These are phyloP conservation scores for Meganola albula DNA, from an alignment of 2,888 invertebrate species.

Conservation along the genomic window DNA sequence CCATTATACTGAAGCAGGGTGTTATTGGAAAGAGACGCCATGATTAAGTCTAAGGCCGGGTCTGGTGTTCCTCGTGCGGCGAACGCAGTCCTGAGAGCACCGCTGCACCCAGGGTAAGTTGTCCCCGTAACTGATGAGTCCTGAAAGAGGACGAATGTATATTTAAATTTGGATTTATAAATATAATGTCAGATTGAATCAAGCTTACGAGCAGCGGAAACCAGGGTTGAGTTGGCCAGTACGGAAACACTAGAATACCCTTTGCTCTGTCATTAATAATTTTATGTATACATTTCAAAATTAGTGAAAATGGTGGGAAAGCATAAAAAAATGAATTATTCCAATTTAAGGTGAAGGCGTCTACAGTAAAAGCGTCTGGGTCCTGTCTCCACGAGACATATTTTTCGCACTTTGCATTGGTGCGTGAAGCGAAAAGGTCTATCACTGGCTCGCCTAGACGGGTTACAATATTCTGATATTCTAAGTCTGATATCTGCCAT, in stretches of 20 bases:
- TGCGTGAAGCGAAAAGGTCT: constrained; percentile 10
- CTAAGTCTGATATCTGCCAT: constrained; percentile 3
- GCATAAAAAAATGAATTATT: constrained; percentile 2
- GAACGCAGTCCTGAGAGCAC: constrained; percentile 5
- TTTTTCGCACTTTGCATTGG: constrained; percentile 5
- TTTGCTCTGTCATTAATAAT: constrained; percentile 2
- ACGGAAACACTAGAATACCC: background rate
- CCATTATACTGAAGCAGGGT: background rate
- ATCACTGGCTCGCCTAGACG: background rate
- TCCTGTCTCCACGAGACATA: constrained; percentile 10
- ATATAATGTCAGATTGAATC: background rate
- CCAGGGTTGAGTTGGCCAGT: constrained; percentile 2
- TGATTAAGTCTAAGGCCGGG: background rate
- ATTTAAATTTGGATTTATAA: background rate
- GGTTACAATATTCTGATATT: constrained; percentile 1
- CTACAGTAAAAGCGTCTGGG: constrained; percentile 8
- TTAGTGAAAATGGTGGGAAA: constrained; percentile 6
- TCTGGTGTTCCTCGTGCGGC: background rate
- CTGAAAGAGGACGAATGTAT: constrained; percentile 2
- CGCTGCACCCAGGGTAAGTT: constrained; percentile 5
- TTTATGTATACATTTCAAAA: constrained; percentile 3
- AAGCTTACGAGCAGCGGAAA: background rate
- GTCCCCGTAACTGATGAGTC: background rate
- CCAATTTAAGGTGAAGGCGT: constrained; percentile 9
- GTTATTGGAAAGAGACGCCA: background rate